A percentile compares a stretch with the other conserved stretches of the same genome.
phyloP scores from a whole-genome alignment of 2,888 invertebrate genomes.

The Drosophila rubida region DNA sequence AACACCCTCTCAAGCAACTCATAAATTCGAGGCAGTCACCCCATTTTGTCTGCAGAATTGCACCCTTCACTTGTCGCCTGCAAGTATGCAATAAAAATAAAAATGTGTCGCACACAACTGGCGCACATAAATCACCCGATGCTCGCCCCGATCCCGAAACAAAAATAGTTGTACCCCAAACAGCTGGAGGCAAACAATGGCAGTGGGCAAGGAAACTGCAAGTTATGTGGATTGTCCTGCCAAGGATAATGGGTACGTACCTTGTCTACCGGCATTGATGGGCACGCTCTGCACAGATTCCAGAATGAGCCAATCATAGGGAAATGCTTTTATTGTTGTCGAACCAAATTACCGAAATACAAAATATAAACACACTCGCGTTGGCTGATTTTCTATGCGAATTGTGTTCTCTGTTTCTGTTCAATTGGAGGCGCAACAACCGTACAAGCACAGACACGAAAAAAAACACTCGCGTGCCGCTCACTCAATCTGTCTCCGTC shows the following conservation, averaged over 20 bases:
- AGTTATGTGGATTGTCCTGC: neutral
- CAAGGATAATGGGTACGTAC: slow-evolving; percentile 86
- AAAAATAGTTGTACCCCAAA: slow-evolving; percentile 9
- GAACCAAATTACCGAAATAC: slow-evolving; percentile 62
- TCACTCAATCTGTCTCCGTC: slow-evolving; percentile 18
- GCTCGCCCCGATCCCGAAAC: slow-evolving; percentile 31
- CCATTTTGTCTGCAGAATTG: slow-evolving; percentile 44
- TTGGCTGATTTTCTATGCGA: slow-evolving; percentile 37
- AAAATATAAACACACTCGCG: slow-evolving; percentile 68
- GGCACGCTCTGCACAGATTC: slow-evolving; percentile 98
- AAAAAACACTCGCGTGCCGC: slow-evolving; percentile 52
- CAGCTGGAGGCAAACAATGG: slow-evolving; percentile 21
- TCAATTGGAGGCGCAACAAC: slow-evolving; percentile 60
- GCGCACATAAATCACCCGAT: slow-evolving; percentile 65
- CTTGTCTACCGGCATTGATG: slow-evolving; percentile 98
- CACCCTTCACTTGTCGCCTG: slow-evolving; percentile 58
- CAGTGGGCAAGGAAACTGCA: slow-evolving; percentile 63
- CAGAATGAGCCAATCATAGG: slow-evolving; percentile 98
- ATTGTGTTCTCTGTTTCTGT: slow-evolving; percentile 47
- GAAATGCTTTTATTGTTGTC: slow-evolving; percentile 82
- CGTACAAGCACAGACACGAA: slow-evolving; percentile 51
- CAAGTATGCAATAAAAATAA: slow-evolving; percentile 73
- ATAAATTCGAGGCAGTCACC: slow-evolving; percentile 66
- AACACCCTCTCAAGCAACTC: slow-evolving; percentile 49
- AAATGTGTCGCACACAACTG: slow-evolving; percentile 60